Base-by-base conservation (phyloP, 1,140 invertebrate species). In the Theocolax elegans region DNA sequence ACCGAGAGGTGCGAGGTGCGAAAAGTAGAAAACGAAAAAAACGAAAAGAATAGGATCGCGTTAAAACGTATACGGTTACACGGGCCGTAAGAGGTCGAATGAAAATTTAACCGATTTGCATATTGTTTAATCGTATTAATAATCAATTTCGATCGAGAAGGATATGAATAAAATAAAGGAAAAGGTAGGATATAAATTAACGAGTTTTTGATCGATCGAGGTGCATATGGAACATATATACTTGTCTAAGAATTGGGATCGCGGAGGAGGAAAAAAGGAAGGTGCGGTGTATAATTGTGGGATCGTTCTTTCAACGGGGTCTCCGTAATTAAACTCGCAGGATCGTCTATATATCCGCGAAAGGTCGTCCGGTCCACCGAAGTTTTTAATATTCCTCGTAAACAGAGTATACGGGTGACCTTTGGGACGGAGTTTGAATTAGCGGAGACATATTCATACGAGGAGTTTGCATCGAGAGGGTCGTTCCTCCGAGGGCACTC, bases 361-460 rank as follows among this genome's bases (percentile, higher is more conserved):
- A 46, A 51, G 62, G 74, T 74, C 67, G 4, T 35, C 31, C 31
- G 10, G 65, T 13, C 56, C 62, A 62, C 38, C 65, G 74, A 85
- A 85, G 81, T 85, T 83, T 85, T 85, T 84, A 84, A 85, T 84
- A 85, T 81, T 84, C 77, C 76, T 81, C 82, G 77, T 85, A 84
- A 85, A 85, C 82, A 81, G 81, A 17, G 44, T 15, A 8, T 46
- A 38, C 56, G 80, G 74, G 75, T 73, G 74, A 78, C 74, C 83
- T 84, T 80, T 80, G 83, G 84, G 83, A 86, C 81, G 77, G 83
- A 85, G 83, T 86, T 86, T 86, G 84, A 86, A 86, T 86, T 86
- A 86, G 83, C 83, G 81, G 83, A 85, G 84, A 85, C 83, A 86
- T 86, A 86, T 86, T 86, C 84, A 86, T 85, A 86, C 83, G 83